Conservation (phyloP, 2,888 invertebrate species). For the Hybos culiciformis region DNA sequence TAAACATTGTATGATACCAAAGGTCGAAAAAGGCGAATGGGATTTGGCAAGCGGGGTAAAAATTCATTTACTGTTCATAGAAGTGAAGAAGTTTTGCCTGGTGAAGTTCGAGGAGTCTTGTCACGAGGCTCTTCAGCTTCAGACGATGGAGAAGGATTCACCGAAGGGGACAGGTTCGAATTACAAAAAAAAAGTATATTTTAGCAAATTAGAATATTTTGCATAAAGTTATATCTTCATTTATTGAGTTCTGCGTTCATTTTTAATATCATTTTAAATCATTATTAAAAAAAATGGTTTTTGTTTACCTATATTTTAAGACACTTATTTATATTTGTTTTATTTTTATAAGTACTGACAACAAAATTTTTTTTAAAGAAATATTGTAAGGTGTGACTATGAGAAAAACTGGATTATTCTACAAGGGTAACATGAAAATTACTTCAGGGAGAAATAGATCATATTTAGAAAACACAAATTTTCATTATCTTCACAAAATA, state of each 20-base stretch:
- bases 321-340: not conserved
- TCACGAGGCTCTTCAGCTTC: constrained; percentile 84
- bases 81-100: constrained; percentile 93
- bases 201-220: not conserved
- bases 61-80: constrained; percentile 95
- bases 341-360: too few relatives aligned
- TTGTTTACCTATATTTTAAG: not conserved
- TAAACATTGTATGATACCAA: constrained; percentile 21
- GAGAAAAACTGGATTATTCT: too few relatives aligned
- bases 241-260: not conserved
- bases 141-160: constrained; percentile 77
- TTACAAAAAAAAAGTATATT: not conserved
- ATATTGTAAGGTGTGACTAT: too few relatives aligned
- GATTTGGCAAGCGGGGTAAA: constrained; percentile 89
- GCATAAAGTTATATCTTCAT: not conserved
- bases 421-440: too few relatives aligned
- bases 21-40: constrained; percentile 90
- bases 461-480: too few relatives aligned
- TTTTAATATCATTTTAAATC: not conserved
- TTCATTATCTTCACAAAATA: too few relatives aligned
- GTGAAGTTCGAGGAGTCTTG: constrained; percentile 48
- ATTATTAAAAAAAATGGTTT: not conserved
- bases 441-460: too few relatives aligned
- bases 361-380: too few relatives aligned
- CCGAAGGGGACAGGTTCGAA: constrained; percentile 71